These are phyloP conservation scores for Guaruba guarouba DNA, from an alignment of 2,113 vertebrate species.

Conservation along the genomic window DNA sequence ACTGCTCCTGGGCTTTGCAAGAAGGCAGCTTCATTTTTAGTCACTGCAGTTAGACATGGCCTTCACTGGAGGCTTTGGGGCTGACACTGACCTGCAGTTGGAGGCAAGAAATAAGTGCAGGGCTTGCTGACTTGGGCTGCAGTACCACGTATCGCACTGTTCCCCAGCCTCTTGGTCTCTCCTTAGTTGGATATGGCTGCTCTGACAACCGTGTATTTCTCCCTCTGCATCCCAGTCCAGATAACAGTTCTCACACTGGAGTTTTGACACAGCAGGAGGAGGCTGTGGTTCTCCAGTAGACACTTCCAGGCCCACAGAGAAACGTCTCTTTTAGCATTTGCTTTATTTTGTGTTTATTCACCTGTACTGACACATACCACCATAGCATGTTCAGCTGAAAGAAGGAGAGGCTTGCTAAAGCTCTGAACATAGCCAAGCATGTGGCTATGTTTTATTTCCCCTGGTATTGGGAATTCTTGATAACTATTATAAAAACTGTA, in stretches of 20 bases:
- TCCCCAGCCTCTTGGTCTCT: background rate
- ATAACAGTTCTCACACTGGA: background rate
- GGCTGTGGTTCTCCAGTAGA: background rate
- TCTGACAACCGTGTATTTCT: background rate
- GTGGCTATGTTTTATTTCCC: slow-evolving; percentile 17
- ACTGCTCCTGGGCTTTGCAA: background rate
- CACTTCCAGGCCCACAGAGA: background rate
- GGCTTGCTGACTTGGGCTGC: background rate
- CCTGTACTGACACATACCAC: background rate
- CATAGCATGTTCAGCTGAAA: slow-evolving; percentile 47
- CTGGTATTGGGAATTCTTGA: slow-evolving; percentile 13
- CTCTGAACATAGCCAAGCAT: slow-evolving; percentile 28
- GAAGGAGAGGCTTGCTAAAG: slow-evolving; percentile 52
- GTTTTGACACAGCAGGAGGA: background rate
- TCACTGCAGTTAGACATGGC: background rate
- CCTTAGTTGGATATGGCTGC: background rate
- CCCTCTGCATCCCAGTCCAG: background rate
- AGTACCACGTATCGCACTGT: background rate
- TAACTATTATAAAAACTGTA: slow-evolving; percentile 35
- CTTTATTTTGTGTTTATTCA: slow-evolving; percentile 33
- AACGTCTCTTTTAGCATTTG: background rate
- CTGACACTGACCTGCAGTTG: background rate
- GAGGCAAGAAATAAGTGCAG: background rate
- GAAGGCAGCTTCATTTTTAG: background rate
- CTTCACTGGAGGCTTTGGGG: background rate